Base-by-base conservation (phyloP, 2,113 vertebrate species). In the Carassius carassius region DNA sequence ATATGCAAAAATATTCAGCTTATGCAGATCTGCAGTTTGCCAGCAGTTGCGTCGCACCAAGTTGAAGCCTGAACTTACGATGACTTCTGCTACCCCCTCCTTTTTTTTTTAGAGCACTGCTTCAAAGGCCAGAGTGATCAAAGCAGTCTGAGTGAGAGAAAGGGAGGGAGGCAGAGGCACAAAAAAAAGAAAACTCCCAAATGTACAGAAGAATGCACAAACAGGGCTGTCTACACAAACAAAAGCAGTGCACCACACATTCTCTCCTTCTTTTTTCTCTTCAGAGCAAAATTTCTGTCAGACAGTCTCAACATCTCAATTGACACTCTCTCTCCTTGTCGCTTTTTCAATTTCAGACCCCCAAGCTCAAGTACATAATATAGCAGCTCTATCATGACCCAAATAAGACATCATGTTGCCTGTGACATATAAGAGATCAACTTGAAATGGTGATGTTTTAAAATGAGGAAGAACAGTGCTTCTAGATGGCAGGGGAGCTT, bases 81-180 rank as follows among this genome's bases (percentile, higher is more conserved):
- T 94, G 91, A 95, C 94, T 95, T 95, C 92, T 94, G 93, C 93
- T 94, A 93, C 92, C 92, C 94, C 92, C 91, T 92, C 91, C 90
- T 93, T 94, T 94, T 94, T 49, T 44, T 2, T 44, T 10, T 93
- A 92, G 90, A 96, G 91, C 88, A 81, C 94, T 94, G 93, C 94
- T 97, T 97, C 95, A 97, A 97, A 97, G 95, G 91, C 88, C 89
- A 51, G 92, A 86, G 90, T 95, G 96, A 97, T 96, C 95, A 98
- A 96, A 97, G 95, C 94, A 89, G 94, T 94, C 94, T 94, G 92
- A 93, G 85, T 56, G 65, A 87, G 88, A 74, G 92, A 91, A 91
- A 89, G 90, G 91, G 92, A 91, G 88, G 89, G 91, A 90, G 73
- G 79, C 56, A 76, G 85, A 80, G 75, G 67, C 54, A 78, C 78